Evolutionary conservation across 2,888 invertebrate species (phyloP), one percentile per base, ranked within the genome.

Genomic region (Coelopa pilipes): DNA sequence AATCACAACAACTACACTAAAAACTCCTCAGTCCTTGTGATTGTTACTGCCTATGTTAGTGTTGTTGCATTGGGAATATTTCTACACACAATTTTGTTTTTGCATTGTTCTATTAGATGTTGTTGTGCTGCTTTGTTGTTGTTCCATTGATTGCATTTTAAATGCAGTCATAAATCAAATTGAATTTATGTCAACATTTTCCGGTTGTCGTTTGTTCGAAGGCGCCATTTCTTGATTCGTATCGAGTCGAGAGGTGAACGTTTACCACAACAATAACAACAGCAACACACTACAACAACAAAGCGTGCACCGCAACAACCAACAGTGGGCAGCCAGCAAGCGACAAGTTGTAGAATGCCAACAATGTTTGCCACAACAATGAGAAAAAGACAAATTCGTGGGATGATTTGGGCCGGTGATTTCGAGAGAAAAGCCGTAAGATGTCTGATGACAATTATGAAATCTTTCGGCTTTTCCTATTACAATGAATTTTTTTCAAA

Each of bases 171-270:
- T 82, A 82, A 82, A 82, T 82, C 82, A 82, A 82, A 80, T 81
- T 80, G 81, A 82, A 82, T 82, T 81, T 81, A 81, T 82, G 82
- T 82, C 82, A 82, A 82, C 81, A 81, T 82, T 82, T 81, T 81
- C 80, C 79, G 79, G 80, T 81, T 79, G 82, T 34, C 34, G 34
- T 81, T 81, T 82, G 81, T 81, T 81, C 79, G 78, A 81, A 81
- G 82, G 82, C 82, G 81, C 82, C 81, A 81, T 82, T 80, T 81
- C 77, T 79, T 80, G 80, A 78, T 78, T 79, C 79, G 76, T 76
- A 77, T 75, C 67, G 74, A 78, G 79, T 34, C 34, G 34, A 34
- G 34, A 59, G 12, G 24, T 24, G 24, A 59, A 59, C 19, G 21
- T 17, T 59, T 24, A 59, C 57, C 12, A 59, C 17, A 19, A 59